Base-by-base conservation (phyloP, 1,140 invertebrate genomes). In the Drosophila suzukii region DNA sequence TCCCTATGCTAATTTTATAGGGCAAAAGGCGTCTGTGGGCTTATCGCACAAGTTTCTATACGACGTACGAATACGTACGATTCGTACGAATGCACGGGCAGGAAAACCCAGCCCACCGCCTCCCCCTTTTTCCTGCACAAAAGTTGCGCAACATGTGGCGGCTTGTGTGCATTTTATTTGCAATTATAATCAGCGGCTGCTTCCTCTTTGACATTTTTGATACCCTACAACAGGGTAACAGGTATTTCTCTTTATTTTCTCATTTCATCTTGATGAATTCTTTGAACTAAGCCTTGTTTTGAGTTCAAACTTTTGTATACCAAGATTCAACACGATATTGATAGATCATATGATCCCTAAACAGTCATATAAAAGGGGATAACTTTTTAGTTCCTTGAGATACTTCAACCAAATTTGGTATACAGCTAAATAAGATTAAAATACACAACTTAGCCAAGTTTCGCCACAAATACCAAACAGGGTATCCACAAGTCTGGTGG, bases 121-220 rank as follows among this genome's bases (percentile, higher is more conserved):
- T 39, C 38, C 38, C 54, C 41, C 34, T n/a, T 60, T 47, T 63
- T 27, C 20, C 10, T 60, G 79, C 70, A 66, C 60, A 54, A 75
- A 86, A 75, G 74, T 85, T 85, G 82, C 82, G 82, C 82, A 86
- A 85, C 82, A 78, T 85, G 63, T 75, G 49, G 44, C 34, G 44
- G 63, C 63, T 61, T 79, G 56, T 79, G 75, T 86, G 79, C 57
- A 66, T 61, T 86, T 78, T 88, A 85, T 85, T 85, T 88, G 82
- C 83, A 86, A 86, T 86, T 86, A 66, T 88, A 86, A 86, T 88
- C 78, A 77, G 68, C 78, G 59, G 49, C 65, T 55, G 68, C 63
- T 85, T 86, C 78, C 82, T 86, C 75, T 78, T 49, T 54, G 44
- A 34, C 53, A 44, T 30, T 55, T 51, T 36, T 43, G 38, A 73